Conservation (phyloP, 2,113 vertebrate genomes). For the Sylvia atricapilla region DNA sequence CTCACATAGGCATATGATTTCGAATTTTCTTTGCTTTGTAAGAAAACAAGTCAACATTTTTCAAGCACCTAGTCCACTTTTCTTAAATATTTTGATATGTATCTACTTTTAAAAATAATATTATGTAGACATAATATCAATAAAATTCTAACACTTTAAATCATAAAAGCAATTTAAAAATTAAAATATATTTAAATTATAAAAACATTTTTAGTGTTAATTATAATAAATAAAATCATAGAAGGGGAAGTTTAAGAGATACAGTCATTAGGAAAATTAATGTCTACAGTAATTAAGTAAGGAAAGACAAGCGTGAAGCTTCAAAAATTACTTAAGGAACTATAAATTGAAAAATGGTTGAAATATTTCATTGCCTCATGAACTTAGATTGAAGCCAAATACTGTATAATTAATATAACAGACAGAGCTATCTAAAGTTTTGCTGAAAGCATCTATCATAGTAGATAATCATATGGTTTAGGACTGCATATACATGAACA, state of each 20-base stretch:
- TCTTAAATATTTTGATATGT: neutral
- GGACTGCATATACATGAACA: neutral
- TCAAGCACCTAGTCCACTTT: neutral
- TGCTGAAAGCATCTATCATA: neutral
- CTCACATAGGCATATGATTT: neutral
- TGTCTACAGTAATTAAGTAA: neutral
- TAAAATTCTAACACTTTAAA: neutral
- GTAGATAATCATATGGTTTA: neutral
- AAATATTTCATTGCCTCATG: neutral
- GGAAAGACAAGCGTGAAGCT: neutral
- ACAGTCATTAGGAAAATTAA: neutral
- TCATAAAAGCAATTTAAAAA: neutral
- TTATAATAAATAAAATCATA: neutral
- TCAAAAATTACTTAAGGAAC: neutral
- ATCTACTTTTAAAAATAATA: neutral
- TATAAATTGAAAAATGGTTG: neutral
- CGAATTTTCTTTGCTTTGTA: neutral
- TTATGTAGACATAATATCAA: neutral
- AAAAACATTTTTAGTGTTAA: neutral
- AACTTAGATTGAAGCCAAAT: neutral
- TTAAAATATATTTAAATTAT: too few species aligned
- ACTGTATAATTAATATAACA: neutral
- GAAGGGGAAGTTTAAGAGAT: neutral
- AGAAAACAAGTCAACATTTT: neutral
- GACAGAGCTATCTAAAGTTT: neutral